Conservation (phyloP, 2,113 vertebrate genomes). For the Macaca nemestrina region DNA sequence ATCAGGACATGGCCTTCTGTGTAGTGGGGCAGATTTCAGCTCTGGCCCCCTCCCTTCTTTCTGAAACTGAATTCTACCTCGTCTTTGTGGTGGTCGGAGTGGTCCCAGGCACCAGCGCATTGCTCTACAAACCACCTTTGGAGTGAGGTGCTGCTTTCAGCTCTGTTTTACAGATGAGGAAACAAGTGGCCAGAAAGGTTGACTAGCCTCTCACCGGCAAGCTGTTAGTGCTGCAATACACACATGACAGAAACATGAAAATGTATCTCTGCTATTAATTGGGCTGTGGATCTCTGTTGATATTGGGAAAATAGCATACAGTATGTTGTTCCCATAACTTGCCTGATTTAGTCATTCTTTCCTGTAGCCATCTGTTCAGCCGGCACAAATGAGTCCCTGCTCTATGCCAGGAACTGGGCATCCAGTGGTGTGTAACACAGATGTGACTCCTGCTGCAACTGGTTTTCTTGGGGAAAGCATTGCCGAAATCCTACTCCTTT, state of each 20-base stretch:
- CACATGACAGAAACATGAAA: too few relatives aligned
- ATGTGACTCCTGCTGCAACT: background rate
- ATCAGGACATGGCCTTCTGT: background rate
- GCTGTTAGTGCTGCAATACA: fast-evolving
- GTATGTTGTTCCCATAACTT: fast-evolving
- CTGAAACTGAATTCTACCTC: background rate
- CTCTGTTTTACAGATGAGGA: background rate
- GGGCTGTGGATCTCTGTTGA: background rate
- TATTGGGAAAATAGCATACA: fast-evolving
- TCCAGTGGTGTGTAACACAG: background rate
- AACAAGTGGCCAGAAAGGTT: background rate
- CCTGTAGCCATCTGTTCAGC: background rate
- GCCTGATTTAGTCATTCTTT: background rate
- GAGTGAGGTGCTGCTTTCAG: background rate
- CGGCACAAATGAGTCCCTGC: background rate
- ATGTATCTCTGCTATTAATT: fast-evolving
- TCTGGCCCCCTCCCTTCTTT: background rate
- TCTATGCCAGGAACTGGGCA: background rate
- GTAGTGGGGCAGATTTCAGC: background rate
- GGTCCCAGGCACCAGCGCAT: fast-evolving
- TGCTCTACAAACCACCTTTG: fast-evolving
- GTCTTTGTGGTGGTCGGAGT: fast-evolving
- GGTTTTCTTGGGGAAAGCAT: fast-evolving
- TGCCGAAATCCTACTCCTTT: background rate
- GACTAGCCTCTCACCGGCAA: background rate